These are phyloP conservation scores for Zaprionus lachaisei DNA, from an alignment of 1,140 invertebrate species.

Conservation along the genomic window DNA sequence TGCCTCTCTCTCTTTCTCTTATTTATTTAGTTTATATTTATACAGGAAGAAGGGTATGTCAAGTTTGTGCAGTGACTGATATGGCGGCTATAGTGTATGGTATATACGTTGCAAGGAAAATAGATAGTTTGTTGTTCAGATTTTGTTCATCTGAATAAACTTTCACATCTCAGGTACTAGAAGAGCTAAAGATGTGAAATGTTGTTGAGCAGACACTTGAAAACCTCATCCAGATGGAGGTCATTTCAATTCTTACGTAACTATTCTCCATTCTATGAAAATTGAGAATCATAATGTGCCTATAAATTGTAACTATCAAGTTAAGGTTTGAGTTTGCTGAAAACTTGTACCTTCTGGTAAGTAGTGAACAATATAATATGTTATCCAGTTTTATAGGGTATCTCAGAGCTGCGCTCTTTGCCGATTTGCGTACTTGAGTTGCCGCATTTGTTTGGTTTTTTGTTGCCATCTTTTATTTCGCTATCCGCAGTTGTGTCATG, in stretches of 20 bases:
- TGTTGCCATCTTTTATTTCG: constrained; percentile 43
- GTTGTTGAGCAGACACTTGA: background rate
- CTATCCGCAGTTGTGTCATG: constrained; percentile 68
- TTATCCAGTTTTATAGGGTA: background rate
- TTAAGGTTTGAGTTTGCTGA: too few species aligned
- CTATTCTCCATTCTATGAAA: background rate
- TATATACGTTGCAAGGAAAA: background rate
- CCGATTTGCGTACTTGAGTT: background rate
- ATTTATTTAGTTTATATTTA: constrained; percentile 41
- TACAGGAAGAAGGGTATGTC: constrained; percentile 9
- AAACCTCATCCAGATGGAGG: background rate
- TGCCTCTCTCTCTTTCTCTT: constrained; percentile 1
- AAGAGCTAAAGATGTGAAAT: background rate
- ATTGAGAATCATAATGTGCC: background rate
- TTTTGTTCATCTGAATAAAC: background rate
- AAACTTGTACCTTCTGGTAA: too few species aligned
- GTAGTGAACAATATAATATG: background rate
- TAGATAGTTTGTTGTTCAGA: too few species aligned
- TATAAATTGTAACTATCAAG: background rate
- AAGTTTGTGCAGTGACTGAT: constrained; percentile 2
- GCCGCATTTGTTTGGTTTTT: constrained; percentile 10
- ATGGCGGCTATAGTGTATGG: background rate
- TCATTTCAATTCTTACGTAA: background rate
- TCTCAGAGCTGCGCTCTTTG: background rate
- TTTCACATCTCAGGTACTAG: background rate